phyloP scores from a whole-genome alignment of 2,888 invertebrate genomes.

The Platerodrilus igneus region DNA sequence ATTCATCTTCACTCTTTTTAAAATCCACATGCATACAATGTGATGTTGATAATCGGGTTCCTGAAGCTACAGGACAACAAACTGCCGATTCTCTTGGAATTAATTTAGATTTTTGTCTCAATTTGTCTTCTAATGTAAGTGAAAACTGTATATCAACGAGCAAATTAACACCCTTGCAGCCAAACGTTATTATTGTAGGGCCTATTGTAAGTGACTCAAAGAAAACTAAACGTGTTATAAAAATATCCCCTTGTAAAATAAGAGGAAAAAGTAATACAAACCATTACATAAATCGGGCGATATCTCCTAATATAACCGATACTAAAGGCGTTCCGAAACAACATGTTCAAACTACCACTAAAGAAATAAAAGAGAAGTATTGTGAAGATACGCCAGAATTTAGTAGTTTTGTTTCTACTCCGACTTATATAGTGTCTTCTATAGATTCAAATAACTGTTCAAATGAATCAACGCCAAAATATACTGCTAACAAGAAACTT shows the following conservation, averaged over 20 bases:
- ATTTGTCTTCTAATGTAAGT: conserved; percentile 19
- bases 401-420: conserved; percentile 16
- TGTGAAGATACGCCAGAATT: conserved; percentile 14
- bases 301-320: too few species aligned
- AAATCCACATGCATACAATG: background rate
- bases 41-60: background rate
- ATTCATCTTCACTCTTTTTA: background rate
- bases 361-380: conserved; percentile 6
- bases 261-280: too few species aligned
- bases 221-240: background rate
- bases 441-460: conserved; percentile 1
- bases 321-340: background rate
- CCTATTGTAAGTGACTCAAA: background rate
- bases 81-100: background rate
- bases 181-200: conserved; percentile 18
- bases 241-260: too few species aligned
- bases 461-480: background rate
- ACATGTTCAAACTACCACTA: background rate
- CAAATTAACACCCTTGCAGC: conserved; percentile 13
- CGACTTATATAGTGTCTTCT: conserved; percentile 13
- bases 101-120: conserved; percentile 3
- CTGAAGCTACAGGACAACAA: background rate
- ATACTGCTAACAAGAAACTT: background rate
- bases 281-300: too few species aligned
- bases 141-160: conserved; percentile 5